Evolutionary conservation across 1,140 invertebrate species (phyloP), one percentile per base, ranked within the genome.

Genomic region (Penaeus vannamei): DNA sequence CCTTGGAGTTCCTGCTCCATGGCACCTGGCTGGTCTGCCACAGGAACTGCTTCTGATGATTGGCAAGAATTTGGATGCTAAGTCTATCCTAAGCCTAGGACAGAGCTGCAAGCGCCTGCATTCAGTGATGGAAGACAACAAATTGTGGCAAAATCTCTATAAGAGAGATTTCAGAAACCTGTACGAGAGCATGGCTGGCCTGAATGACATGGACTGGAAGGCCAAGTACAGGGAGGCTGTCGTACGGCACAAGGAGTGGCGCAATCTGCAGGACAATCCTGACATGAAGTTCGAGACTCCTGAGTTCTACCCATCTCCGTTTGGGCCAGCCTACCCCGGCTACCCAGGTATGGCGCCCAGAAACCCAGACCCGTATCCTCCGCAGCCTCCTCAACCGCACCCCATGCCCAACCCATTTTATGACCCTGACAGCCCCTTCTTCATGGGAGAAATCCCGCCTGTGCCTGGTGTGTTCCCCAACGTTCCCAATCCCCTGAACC

Each of bases 371-470:
- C 84, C 84, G 5, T 89, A 90, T 72, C 86, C 88, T 32, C 42
- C 76, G 23, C 86, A 80, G 19, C 84, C 90, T 23, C 42, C 76
- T 42, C 86, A 80, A 2, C 84, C 90, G 19, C 86, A 90, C 22
- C 91, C 91, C 22, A n/a, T 22, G 1, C 86, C 87, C 42, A 91
- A 91, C 60, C 91, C 91, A 23, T 91, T 87, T 64, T 85, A 81
- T 66, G 91, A 91, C 26, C 91, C 91, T 23, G 91, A 91, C 60
- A 89, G 91, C 46, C 91, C 91, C 53, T 91, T 88, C 72, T 91
- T 88, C 81, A 62, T 64, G 19, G 91, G 91, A 17, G 91, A 91
- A 59, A 85, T 91, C 36, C 91, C 91, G 0, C 86, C 42, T 8
- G 26, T 85, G 20, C 66, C 80, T 32, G 77, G 86, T n/a, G 59